Conservation (phyloP, 1,140 invertebrate species). For the Thalassaphorura encarpata region DNA sequence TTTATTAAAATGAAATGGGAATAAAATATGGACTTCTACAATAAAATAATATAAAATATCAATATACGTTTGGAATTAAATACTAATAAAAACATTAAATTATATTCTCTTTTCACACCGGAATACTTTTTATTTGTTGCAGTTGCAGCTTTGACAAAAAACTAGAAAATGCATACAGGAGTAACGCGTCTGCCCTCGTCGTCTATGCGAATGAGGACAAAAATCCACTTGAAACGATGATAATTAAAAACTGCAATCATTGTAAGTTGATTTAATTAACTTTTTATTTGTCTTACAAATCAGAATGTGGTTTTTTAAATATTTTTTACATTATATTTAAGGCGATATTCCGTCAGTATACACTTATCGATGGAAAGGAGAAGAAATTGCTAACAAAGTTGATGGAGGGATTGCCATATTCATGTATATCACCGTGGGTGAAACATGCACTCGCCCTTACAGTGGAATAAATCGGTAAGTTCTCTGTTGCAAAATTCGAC, state of each 20-base stretch:
- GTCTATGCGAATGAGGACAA: slow-evolving; percentile 62
- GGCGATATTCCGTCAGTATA: slow-evolving; percentile 67
- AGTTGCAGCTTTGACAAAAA: slow-evolving; percentile 64
- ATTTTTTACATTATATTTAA: slow-evolving; percentile 35
- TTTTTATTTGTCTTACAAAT: not conserved
- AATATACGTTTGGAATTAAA: too few species aligned
- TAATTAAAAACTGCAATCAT: slow-evolving; percentile 39
- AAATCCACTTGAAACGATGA: slow-evolving; percentile 57
- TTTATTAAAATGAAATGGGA: too few species aligned
- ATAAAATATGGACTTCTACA: too few species aligned
- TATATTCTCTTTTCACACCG: too few species aligned
- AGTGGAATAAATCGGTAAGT: slow-evolving; percentile 51
- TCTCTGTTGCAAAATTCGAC: too few species aligned
- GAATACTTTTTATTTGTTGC: too few species aligned
- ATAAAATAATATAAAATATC: too few species aligned
- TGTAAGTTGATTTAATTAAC: slow-evolving; percentile 14
- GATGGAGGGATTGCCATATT: slow-evolving; percentile 55
- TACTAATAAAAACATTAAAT: too few species aligned
- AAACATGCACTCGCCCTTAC: slow-evolving; percentile 44
- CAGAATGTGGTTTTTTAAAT: not conserved
- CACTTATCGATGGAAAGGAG: slow-evolving; percentile 61
- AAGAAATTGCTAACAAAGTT: slow-evolving; percentile 54
- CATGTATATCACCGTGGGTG: slow-evolving; percentile 53
- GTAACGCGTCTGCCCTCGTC: slow-evolving; percentile 59
- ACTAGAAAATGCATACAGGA: slow-evolving; percentile 55